Evolutionary conservation across 2,797 vertebrate genomes (phyloP).

Genomic region (Echeneis naucrates): DNA sequence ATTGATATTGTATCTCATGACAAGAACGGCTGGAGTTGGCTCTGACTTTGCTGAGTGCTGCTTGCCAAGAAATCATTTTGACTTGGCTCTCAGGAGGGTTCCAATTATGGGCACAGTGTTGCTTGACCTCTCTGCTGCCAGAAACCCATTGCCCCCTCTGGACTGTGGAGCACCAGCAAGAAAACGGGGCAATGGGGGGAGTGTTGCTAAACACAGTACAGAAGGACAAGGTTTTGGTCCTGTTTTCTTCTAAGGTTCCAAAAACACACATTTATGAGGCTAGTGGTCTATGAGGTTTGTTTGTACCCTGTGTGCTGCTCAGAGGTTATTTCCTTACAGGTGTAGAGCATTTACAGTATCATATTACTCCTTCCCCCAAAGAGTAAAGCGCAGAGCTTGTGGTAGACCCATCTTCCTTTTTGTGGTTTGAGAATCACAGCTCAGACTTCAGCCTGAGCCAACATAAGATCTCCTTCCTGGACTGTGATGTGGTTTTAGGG

Average conservation of each 20-base stretch:
- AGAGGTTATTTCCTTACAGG: constrained; percentile 24
- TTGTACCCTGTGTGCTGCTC: constrained; percentile 3
- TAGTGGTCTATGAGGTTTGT: constrained; percentile 18
- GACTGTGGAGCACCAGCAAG: constrained; percentile 39
- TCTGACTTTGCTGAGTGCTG: constrained; percentile 26
- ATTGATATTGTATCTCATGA: constrained; percentile 67
- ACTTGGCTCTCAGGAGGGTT: constrained; percentile 61
- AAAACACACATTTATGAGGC: constrained; percentile 18
- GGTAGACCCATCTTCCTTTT: constrained; percentile 42
- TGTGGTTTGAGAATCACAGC: constrained; percentile 57
- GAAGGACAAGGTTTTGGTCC: background rate
- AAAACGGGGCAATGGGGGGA: constrained; percentile 45
- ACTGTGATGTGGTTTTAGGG: constrained; percentile 52
- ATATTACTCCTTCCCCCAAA: constrained; percentile 26
- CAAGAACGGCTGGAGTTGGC: constrained; percentile 59
- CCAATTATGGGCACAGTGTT: constrained; percentile 69
- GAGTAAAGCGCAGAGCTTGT: constrained; percentile 42
- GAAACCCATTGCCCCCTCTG: constrained; percentile 53
- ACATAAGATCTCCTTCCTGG: constrained; percentile 54
- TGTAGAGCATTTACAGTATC: constrained; percentile 48
- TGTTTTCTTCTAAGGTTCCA: background rate
- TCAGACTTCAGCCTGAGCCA: constrained; percentile 22
- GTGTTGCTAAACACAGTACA: constrained; percentile 31
- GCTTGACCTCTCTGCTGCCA: constrained; percentile 50
- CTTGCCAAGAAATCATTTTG: constrained; percentile 69